Conservation (phyloP, 1,140 invertebrate species). For the Platorchestia sp. region DNA sequence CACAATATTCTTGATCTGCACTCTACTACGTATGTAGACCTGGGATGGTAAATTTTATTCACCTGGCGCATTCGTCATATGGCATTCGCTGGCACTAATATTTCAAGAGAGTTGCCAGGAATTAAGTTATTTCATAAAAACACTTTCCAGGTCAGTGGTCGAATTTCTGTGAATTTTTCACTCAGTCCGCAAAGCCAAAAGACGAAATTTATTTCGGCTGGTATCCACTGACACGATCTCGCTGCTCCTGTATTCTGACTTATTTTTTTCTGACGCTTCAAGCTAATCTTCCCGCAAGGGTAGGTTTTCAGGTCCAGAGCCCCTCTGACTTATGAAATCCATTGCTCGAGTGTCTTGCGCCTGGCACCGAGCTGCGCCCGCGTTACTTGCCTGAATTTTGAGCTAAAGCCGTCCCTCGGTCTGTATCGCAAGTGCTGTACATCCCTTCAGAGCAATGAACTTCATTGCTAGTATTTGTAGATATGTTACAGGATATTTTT, state of each 20-base stretch:
- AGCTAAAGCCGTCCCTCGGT: neutral
- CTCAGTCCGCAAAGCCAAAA: no score
- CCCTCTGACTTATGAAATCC: neutral
- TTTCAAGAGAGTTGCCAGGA: no score
- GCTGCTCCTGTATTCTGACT: neutral
- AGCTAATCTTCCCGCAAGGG: neutral
- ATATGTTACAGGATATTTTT: neutral
- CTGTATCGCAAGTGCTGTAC: neutral
- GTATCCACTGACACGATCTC: no score
- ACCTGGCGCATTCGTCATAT: no score
- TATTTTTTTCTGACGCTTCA: neutral
- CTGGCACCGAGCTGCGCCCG: neutral
- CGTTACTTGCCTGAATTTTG: neutral
- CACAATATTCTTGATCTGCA: no score
- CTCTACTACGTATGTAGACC: no score
- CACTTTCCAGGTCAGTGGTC: no score
- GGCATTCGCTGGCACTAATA: no score
- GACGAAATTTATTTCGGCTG: no score
- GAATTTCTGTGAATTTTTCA: no score
- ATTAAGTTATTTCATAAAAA: no score
- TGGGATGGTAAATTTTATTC: no score
- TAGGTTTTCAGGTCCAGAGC: neutral
- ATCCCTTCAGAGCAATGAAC: neutral
- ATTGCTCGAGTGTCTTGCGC: neutral
- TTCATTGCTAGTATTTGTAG: neutral